phyloP scores from a whole-genome alignment of 2,113 vertebrate species.

The Xenopus laevis region DNA sequence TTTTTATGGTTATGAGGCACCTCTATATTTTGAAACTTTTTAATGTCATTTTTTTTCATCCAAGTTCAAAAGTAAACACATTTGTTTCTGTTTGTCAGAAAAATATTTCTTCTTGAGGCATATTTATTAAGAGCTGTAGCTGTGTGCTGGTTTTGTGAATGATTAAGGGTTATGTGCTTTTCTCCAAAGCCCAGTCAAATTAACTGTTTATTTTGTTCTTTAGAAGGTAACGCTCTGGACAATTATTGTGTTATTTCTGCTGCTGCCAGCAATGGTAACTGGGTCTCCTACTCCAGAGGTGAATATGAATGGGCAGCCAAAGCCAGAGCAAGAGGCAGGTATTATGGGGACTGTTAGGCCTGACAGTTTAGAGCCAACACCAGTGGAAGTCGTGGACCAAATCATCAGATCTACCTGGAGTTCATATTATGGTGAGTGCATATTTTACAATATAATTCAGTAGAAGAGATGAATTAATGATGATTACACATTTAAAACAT shows the following conservation, averaged over 20 bases:
- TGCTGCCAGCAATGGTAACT: conserved; percentile 52
- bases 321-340: fast-evolving
- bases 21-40: too few species aligned
- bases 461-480: background rate
- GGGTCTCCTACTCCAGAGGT: conserved; percentile 38
- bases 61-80: too few species aligned
- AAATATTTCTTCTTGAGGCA: too few species aligned
- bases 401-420: conserved; percentile 2
- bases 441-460: background rate
- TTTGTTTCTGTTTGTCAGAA: too few species aligned
- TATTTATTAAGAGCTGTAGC: too few species aligned
- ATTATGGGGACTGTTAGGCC: conserved; percentile 33
- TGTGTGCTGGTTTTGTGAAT: too few species aligned
- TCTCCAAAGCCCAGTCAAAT: background rate
- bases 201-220: background rate
- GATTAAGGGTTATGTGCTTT: too few species aligned
- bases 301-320: conserved; percentile 30
- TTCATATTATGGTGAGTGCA: conserved; percentile 12
- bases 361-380: background rate
- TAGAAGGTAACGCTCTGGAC: conserved; percentile 51
- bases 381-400: conserved; percentile 40
- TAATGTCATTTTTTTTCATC: too few species aligned
- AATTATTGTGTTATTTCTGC: conserved; percentile 50
- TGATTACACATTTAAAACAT: background rate
- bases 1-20: too few species aligned